Evolutionary conservation across 2,888 invertebrate genomes (phyloP), one percentile per base, ranked within the genome.

Genomic region (Rutpela maculata): DNA sequence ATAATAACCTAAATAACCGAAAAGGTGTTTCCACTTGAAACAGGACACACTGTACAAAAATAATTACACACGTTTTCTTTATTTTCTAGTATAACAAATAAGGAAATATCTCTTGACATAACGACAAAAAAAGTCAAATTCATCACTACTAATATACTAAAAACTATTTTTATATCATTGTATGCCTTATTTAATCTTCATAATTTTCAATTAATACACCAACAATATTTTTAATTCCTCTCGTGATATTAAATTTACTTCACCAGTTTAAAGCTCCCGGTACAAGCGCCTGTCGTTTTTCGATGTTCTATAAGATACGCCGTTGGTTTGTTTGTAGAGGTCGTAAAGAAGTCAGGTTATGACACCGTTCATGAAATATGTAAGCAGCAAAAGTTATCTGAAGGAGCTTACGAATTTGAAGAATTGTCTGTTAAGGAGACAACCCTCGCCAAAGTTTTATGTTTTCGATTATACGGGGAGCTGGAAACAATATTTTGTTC

Each of bases 341-440:
- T 81, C 78, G 83, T 84, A 83, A 84, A 83, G 81, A 80, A 82
- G 82, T 83, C 84, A 83, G 81, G 80, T 84, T 84, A 83, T 84
- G 84, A 84, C 85, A 84, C 84, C 85, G 79, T 82, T 81, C 82
- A 80, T 85, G 84, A 84, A 84, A 85, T 85, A 85, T 84, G 84
- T 83, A 84, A 78, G 84, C 81, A 79, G 74, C 81, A 77, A 79
- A 84, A 81, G 81, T 82, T 83, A 82, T 83, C 81, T 78, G 74
- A 62, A 79, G 60, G 77, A 70, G 77, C 77, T 80, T 76, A 80
- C 77, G 82, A 82, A 80, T 83, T 81, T 83, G 83, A 82, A 77
- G 80, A 79, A 83, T 84, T 78, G 82, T 76, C 81, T 74, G 76
- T 75, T 79, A 69, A 81, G 79, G 74, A 80, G 81, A 78, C 74